A percentile compares a stretch with the other conserved stretches of the same genome.
Evolutionary conservation across 2,113 vertebrate genomes (phyloP).

Genomic region (Melierax canorus): DNA sequence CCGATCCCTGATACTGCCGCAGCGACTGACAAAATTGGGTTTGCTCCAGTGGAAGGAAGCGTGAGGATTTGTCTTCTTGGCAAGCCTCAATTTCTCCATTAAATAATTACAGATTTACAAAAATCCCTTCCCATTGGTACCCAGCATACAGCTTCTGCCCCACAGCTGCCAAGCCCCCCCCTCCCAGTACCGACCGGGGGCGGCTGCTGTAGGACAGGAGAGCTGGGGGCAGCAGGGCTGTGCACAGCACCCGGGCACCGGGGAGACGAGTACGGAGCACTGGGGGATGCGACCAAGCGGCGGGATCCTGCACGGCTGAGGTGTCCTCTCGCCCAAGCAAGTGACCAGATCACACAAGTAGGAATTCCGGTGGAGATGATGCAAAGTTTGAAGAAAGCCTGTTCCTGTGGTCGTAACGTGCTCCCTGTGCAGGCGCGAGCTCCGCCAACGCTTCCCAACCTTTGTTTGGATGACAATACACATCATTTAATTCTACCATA

Average conservation of each 20-base stretch:
- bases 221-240: not conserved
- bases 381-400: not conserved
- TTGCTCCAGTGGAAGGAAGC: not conserved
- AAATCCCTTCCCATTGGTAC: not conserved
- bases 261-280: not conserved
- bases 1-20: not conserved
- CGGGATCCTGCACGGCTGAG: not conserved
- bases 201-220: not conserved
- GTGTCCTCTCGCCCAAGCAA: not conserved
- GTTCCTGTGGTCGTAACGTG: not conserved
- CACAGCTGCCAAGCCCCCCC: fast-evolving
- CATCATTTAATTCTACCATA: not conserved
- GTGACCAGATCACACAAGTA: not conserved
- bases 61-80: not conserved
- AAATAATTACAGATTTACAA: not conserved
- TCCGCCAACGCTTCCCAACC: not conserved
- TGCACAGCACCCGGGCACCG: not conserved
- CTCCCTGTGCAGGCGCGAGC: fast-evolving
- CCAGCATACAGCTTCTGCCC: not conserved
- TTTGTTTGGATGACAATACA: not conserved
- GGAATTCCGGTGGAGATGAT: not conserved
- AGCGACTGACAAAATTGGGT: not conserved
- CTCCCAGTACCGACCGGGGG: fast-evolving
- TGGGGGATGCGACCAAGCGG: fast-evolving
- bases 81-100: not conserved